A percentile compares a stretch with the other conserved stretches of the same genome.
Conservation (phyloP, 2,113 vertebrate species). For the Thryonomys swinderianus region DNA sequence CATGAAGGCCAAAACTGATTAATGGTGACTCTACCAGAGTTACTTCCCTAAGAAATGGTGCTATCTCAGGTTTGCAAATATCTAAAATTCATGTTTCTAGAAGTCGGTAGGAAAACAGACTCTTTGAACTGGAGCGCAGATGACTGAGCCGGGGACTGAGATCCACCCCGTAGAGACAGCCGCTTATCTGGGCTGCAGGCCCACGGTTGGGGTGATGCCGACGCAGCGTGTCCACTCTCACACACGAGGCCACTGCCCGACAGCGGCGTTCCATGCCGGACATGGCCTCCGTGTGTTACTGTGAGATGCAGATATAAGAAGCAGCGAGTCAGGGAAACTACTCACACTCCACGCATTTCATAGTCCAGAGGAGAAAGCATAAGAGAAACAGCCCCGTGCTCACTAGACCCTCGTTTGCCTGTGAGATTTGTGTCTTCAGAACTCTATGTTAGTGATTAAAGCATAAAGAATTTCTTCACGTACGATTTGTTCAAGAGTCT, state of each 20-base stretch:
- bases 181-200: not conserved
- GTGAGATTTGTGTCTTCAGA: slow-evolving; percentile 32
- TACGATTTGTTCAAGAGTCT: slow-evolving; percentile 23
- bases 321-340: slow-evolving; percentile 23
- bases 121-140: not conserved
- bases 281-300: not conserved
- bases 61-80: not conserved
- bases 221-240: not conserved
- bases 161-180: not conserved
- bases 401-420: slow-evolving; percentile 43
- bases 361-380: not conserved
- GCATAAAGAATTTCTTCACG: slow-evolving; percentile 12
- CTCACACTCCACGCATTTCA: not conserved
- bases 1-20: not conserved
- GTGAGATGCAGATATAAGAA: not conserved
- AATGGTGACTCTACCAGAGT: not conserved
- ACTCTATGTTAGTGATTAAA: slow-evolving; percentile 34
- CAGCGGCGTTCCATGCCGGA: not conserved
- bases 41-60: not conserved
- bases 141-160: not conserved
- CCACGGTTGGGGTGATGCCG: not conserved
- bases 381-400: slow-evolving; percentile 42
- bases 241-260: not conserved
- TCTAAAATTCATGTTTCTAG: slow-evolving; percentile 9
- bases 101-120: slow-evolving; percentile 1